Conservation (phyloP, 2,113 vertebrate species). For the Cyphomyrus discorhynchus region DNA sequence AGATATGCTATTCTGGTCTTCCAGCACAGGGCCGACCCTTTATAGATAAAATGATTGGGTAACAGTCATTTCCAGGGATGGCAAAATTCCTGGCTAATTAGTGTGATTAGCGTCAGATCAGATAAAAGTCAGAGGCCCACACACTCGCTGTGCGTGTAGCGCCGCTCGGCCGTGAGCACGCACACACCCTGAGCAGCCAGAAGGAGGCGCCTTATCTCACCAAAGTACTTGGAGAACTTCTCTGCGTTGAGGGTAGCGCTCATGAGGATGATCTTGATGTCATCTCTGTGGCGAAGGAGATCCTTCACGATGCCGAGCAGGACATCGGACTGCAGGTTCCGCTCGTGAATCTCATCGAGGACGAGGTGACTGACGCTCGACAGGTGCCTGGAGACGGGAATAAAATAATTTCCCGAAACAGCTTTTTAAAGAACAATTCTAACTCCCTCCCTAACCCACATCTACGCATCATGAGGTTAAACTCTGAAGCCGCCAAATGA, state of each 20-base stretch:
- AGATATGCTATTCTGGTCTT: background rate
- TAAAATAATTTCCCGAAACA: background rate
- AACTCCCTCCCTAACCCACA: background rate
- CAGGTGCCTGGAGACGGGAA: conserved; percentile 58
- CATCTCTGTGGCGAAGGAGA: conserved; percentile 66
- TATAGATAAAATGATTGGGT: background rate
- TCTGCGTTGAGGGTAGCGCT: conserved; percentile 93
- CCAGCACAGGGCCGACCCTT: background rate
- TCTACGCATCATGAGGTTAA: background rate
- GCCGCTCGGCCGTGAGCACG: background rate
- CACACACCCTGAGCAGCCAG: background rate
- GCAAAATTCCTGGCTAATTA: background rate
- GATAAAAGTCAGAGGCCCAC: background rate
- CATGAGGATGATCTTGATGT: conserved; percentile 90
- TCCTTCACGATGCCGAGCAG: conserved; percentile 87
- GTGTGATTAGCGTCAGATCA: background rate
- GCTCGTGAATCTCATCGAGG: conserved; percentile 93
- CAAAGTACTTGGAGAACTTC: conserved; percentile 93
- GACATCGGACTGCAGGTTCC: conserved; percentile 93
- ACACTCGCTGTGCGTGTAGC: background rate
- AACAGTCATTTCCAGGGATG: background rate
- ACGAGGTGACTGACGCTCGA: conserved; percentile 85
- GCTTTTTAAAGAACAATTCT: background rate
- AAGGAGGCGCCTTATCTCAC: conserved; percentile 49
- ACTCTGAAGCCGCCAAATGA: background rate